These are phyloP conservation scores for Oreochromis niloticus DNA, from an alignment of 2,113 vertebrate species.

Conservation along the genomic window DNA sequence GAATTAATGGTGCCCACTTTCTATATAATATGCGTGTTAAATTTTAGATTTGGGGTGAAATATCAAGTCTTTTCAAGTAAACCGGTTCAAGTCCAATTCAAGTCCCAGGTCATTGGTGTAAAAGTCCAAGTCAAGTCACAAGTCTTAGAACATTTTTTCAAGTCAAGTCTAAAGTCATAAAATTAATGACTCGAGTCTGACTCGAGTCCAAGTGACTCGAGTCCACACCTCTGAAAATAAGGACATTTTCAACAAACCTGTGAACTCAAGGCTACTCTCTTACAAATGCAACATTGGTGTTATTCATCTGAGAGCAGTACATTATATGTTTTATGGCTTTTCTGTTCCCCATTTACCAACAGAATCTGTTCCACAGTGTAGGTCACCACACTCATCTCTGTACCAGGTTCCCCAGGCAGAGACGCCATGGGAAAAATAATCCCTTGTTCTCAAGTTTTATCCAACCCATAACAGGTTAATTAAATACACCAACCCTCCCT, in stretches of 20 bases:
- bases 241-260: not conserved
- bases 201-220: too few species aligned
- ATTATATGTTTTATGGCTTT: not conserved
- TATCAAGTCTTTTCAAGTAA: too few species aligned
- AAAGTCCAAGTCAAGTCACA: too few species aligned
- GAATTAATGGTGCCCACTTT: too few species aligned
- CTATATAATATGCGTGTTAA: too few species aligned
- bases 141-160: too few species aligned
- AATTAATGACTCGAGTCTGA: too few species aligned
- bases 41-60: too few species aligned
- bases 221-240: too few species aligned
- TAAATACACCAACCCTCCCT: not conserved
- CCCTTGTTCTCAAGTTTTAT: not conserved
- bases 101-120: too few species aligned
- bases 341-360: not conserved
- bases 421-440: not conserved
- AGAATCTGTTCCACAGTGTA: not conserved
- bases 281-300: not conserved
- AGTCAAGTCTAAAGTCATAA: too few species aligned
- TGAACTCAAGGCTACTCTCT: not conserved
- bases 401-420: not conserved
- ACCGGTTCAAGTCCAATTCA: too few species aligned
- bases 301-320: not conserved
- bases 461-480: not conserved
- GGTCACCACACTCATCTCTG: not conserved